Percentiles rank a stretch among this genome's conserved stretches.
Conservation (phyloP, 1,140 invertebrate species). For the Drosophila navojoa region DNA sequence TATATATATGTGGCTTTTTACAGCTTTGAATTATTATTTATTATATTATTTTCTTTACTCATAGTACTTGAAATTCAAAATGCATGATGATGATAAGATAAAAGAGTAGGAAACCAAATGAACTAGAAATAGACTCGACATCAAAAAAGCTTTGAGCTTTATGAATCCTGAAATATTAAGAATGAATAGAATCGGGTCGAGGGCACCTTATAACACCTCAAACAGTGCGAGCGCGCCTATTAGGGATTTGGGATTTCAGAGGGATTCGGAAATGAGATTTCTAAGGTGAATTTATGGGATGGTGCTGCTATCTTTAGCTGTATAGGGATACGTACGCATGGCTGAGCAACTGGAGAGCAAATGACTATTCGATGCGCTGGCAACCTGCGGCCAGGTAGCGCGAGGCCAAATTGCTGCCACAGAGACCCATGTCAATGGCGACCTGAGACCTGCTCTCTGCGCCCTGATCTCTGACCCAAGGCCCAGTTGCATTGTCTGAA, state of each 20-base stretch:
- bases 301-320: not conserved
- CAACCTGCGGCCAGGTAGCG: slow-evolving; percentile 38
- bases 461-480: slow-evolving; percentile 11
- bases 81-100: too few species aligned
- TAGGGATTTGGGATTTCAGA: not conserved
- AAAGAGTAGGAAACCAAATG: too few species aligned
- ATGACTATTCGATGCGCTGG: slow-evolving; percentile 4
- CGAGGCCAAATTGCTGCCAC: not conserved
- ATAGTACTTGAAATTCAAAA: too few species aligned
- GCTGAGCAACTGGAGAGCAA: slow-evolving; percentile 23
- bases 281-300: not conserved
- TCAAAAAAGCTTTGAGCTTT: not conserved
- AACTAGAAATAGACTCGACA: not conserved
- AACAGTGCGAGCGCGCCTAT: too few species aligned
- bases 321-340: slow-evolving; percentile 4
- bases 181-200: not conserved
- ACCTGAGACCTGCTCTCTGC: not conserved
- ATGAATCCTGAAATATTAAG: not conserved
- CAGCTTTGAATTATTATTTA: too few species aligned
- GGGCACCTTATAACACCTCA: too few species aligned
- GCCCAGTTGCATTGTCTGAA: slow-evolving; percentile 13
- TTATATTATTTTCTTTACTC: too few species aligned
- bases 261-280: not conserved
- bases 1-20: too few species aligned
- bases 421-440: not conserved